These are phyloP conservation scores for Leptinotarsa texana DNA, from an alignment of 1,140 invertebrate species.

Conservation along the genomic window DNA sequence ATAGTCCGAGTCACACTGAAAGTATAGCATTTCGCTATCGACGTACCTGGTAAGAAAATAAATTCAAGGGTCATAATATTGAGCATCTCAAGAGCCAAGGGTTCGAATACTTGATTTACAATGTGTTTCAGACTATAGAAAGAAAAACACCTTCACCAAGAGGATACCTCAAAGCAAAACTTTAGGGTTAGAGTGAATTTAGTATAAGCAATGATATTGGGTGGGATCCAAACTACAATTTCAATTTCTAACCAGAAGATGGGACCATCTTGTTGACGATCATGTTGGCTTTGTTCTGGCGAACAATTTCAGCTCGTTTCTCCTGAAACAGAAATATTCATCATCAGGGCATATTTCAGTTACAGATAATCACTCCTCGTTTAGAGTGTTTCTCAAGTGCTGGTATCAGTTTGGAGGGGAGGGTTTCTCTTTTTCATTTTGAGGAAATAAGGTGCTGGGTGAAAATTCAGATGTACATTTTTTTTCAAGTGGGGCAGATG, in stretches of 20 bases:
- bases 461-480: too few species aligned
- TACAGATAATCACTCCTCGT: too few species aligned
- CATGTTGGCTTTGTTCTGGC: conserved; percentile 78
- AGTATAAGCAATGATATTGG: conserved; percentile 26
- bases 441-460: too few species aligned
- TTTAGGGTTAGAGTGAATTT: neutral
- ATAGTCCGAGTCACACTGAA: neutral
- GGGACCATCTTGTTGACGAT: conserved; percentile 59
- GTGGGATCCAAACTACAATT: conserved; percentile 18
- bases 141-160: neutral
- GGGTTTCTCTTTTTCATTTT: too few species aligned
- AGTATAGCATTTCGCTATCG: too few species aligned
- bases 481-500: too few species aligned
- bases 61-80: too few species aligned
- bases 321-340: conserved; percentile 62
- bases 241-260: conserved; percentile 63
- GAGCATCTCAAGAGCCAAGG: too few species aligned
- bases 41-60: too few species aligned
- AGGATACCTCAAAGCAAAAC: conserved; percentile 5
- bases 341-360: too few species aligned
- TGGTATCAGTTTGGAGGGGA: too few species aligned
- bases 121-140: conserved; percentile 1
- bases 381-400: too few species aligned
- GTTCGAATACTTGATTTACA: conserved; percentile 1
- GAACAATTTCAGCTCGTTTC: conserved; percentile 79